Base-by-base conservation (phyloP, 2,797 vertebrate genomes). In the Myripristis murdjan region DNA sequence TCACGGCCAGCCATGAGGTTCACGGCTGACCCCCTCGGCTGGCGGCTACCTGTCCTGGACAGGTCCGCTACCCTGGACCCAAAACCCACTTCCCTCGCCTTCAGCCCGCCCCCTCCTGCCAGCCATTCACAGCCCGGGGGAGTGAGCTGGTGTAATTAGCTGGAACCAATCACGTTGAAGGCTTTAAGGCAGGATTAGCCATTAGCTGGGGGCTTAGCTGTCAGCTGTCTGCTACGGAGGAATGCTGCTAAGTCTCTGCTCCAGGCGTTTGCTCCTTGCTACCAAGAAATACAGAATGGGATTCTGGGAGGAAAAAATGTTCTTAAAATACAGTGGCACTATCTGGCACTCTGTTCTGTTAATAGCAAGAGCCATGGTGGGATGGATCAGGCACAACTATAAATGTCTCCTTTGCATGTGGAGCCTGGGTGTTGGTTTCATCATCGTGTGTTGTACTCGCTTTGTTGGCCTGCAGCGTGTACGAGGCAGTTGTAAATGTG, bases 161-260 rank as follows among this genome's bases (percentile, higher is more conserved):
- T 66, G 20, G 39, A 77, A 77, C 90, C 91, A 90, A 92, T 92
- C 88, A 83, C n/a, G 51, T 69, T 75, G 67, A 62, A 73, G 75
- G 86, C 67, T 85, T 87, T 88, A 91, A 35, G 53, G 69, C 77
- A 58, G 85, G 91, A 93, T 94, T 92, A 93, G 81, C 72, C 69
- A 84, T 88, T 87, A 86, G 77, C 75, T 44, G 63, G 51, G 68
- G 78, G 78, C 79, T 92, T 86, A 88, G 84, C 84, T 77, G 79
- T 91, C 83, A 88, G 85, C 83, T 87, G 88, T 85, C 77, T 70
- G 63, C 77, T 64, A 66, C 26, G 26, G 69, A 89, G 81, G 82
- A 92, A 83, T 73, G 69, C 66, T 64, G 62, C 52, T 83, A 77
- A 89, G 56, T 79, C 63, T 46, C 23, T 52, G 55, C 64, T 65